These are phyloP conservation scores for Microtus oregoni DNA, from an alignment of 2,113 vertebrate genomes.

Conservation along the genomic window DNA sequence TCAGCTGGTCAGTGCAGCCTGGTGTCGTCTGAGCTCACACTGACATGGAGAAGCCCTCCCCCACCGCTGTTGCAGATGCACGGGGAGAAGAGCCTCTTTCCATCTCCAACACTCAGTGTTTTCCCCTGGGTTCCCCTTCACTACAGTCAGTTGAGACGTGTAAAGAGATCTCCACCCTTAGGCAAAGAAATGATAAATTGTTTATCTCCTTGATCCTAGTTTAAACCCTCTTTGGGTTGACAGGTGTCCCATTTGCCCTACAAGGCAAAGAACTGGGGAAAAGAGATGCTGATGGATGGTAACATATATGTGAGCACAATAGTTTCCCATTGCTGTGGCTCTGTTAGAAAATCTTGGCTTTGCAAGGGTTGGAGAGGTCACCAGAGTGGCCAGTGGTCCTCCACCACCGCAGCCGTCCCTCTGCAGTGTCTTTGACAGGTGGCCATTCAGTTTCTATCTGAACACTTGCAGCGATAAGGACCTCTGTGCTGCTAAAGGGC, in stretches of 20 bases:
- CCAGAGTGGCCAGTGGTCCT: neutral
- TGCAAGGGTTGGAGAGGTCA: constrained; percentile 38
- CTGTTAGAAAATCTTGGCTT: neutral
- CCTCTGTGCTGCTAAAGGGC: neutral
- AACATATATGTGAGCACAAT: neutral
- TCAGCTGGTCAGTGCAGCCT: neutral
- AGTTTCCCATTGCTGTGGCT: neutral
- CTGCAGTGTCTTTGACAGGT: constrained; percentile 9
- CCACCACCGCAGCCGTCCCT: neutral
- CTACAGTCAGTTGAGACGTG: neutral
- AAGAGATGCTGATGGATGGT: constrained; percentile 56
- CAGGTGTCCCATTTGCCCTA: neutral
- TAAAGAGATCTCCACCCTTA: constrained; percentile 41
- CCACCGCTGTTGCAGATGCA: neutral
- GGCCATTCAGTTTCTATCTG: constrained; percentile 37
- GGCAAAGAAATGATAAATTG: constrained; percentile 9
- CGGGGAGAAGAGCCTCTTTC: neutral
- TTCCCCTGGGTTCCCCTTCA: neutral
- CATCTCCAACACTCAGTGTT: neutral
- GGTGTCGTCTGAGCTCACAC: neutral
- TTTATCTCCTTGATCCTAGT: neutral
- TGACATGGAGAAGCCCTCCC: neutral
- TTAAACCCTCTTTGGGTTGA: constrained; percentile 2
- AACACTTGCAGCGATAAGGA: constrained; percentile 21
- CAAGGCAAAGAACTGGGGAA: neutral